Base-by-base conservation (phyloP, 2,797 vertebrate species). In the Pteronotus mesoamericanus region DNA sequence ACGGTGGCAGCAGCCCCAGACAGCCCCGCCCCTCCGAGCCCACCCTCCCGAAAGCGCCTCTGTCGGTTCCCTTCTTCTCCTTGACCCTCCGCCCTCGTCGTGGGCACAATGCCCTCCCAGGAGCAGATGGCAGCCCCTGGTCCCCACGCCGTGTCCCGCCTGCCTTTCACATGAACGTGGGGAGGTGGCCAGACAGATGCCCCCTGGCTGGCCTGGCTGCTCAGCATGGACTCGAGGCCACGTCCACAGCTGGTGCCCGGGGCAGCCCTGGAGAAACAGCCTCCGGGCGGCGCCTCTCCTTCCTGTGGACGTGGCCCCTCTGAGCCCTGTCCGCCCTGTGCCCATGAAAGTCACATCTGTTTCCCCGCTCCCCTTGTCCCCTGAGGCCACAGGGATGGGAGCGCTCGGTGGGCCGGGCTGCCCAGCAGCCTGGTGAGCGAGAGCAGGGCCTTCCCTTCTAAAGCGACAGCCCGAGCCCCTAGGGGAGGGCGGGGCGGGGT, bases 81-180 rank as follows among this genome's bases (percentile, higher is more conserved):
- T 18, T 29, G 86, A 93, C 78, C 92, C 57, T 90, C 94, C 90
- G 48, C 16, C 78, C 79, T 59, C 59, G 79, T 64, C 8, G 48
- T 34, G 92, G 37, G 77, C 55, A 97, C 89, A 93, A 86, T 93
- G 89, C 74, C 85, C 91, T 86, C 94, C 39, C 55, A 32, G 32
- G 90, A 97, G 95, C 98, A 98, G 98, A 98, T 98, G 98, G 98
- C 48, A 74, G 97, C 88, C 84, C 97, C 94, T 86, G 22, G 64
- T 78, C 93, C 83, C 82, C 68, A 0, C 53, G 59, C 88, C 96
- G 46, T 14, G 53, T 64, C 84, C 91, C 26, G 32, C 89, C 89
- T 53, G 64, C 80, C 84, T 97, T 97, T 96, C 97, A 94, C 92
- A 94, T 97, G 93, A 97, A 97, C 97, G 97, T 97, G 97, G 96